A percentile compares a stretch with the other conserved stretches of the same genome.
Conservation (phyloP, 2,113 vertebrate species). For the Hippolais icterina region DNA sequence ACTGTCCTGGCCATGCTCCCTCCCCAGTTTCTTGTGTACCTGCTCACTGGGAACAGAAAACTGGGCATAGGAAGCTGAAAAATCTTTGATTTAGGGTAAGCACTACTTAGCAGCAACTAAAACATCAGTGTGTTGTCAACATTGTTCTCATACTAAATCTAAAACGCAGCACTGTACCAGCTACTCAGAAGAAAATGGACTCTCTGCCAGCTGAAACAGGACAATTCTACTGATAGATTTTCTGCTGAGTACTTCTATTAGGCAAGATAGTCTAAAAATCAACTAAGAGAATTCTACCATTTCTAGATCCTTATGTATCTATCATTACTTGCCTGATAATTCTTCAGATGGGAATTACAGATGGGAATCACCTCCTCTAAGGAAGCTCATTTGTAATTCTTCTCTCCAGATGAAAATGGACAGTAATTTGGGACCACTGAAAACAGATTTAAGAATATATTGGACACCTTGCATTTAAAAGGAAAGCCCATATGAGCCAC, state of each 20-base stretch:
- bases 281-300: neutral
- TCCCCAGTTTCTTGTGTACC: neutral
- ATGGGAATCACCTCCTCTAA: neutral
- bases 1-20: neutral
- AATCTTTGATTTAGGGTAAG: neutral
- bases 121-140: neutral
- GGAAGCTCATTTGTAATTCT: neutral
- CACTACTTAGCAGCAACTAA: neutral
- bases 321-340: neutral
- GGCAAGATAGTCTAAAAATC: neutral
- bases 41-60: neutral
- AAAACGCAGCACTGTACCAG: neutral
- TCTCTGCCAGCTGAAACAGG: neutral
- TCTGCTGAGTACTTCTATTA: neutral
- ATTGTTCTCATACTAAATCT: neutral
- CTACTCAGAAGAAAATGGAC: neutral
- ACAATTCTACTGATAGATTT: neutral
- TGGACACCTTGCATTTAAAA: neutral
- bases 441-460: neutral
- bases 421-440: neutral
- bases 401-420: neutral
- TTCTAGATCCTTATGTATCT: neutral
- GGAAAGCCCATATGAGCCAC: neutral
- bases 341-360: neutral
- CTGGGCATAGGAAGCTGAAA: neutral